Conservation (phyloP, 2,113 vertebrate species). For the Ploceus nigricollis region DNA sequence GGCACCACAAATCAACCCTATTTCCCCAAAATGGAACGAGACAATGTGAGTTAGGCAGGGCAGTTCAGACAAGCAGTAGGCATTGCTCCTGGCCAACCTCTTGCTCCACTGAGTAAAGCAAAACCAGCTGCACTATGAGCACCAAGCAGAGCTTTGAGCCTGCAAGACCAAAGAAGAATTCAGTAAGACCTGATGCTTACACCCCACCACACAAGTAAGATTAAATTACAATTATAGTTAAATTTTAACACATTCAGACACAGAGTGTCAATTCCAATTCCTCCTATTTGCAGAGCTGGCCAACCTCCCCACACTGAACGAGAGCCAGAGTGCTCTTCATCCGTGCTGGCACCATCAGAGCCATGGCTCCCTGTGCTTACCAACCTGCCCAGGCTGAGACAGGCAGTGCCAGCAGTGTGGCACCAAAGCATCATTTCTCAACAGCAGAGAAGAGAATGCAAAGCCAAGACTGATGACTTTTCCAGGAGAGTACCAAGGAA, state of each 20-base stretch:
- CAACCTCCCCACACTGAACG: neutral
- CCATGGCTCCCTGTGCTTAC: neutral
- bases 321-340: neutral
- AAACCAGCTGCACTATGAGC: neutral
- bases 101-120: neutral
- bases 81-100: neutral
- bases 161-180: neutral
- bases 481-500: neutral
- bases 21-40: neutral
- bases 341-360: fast-evolving
- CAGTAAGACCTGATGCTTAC: fast-evolving
- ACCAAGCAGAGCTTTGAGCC: neutral
- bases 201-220: neutral
- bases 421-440: neutral
- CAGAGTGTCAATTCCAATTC: neutral
- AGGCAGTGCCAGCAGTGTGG: neutral
- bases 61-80: neutral
- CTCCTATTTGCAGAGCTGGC: neutral
- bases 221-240: neutral
- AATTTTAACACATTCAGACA: neutral
- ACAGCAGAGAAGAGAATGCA: neutral
- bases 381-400: neutral
- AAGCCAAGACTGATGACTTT: neutral
- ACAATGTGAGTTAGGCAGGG: neutral
- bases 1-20: neutral